Conservation (phyloP, 2,888 invertebrate species). For the Synergus japonicus region DNA sequence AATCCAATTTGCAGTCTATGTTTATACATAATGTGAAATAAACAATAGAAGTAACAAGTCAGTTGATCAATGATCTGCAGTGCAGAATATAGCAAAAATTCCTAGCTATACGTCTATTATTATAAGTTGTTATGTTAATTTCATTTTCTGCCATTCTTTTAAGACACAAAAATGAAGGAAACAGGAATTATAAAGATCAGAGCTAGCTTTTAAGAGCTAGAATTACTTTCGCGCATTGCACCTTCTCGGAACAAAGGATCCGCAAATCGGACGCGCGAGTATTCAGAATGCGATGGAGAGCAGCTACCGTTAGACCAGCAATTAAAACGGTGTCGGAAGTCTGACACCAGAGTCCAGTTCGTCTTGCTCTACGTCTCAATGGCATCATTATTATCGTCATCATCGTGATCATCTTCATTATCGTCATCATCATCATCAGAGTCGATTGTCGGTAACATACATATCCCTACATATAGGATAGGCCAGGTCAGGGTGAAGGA, state of each 20-base stretch:
- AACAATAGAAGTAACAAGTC: not conserved
- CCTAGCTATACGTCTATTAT: no score
- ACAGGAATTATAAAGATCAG: no score
- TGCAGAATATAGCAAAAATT: not conserved
- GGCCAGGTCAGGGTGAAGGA: not conserved
- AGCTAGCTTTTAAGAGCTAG: not conserved
- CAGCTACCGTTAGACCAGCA: conserved; percentile 73
- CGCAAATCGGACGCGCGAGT: conserved; percentile 53
- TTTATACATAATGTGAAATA: conserved; percentile 12
- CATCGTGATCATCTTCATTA: conserved; percentile 60
- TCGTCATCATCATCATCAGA: conserved; percentile 54
- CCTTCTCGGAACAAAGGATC: conserved; percentile 42
- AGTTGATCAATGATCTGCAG: not conserved
- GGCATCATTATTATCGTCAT: conserved; percentile 59
- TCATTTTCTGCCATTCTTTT: no score
- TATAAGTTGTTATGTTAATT: no score
- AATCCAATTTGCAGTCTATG: conserved; percentile 25
- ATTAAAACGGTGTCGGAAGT: conserved; percentile 77
- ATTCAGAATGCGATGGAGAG: conserved; percentile 38
- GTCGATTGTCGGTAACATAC: conserved; percentile 37
- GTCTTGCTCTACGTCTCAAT: conserved; percentile 45
- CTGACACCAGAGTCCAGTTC: conserved; percentile 62
- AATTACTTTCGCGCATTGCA: not conserved
- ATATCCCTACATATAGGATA: not conserved
- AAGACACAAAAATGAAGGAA: no score